A percentile compares a stretch with the other conserved stretches of the same genome.
Conservation (phyloP, 2,888 invertebrate genomes). For the Caenorhabditis wallacei region DNA sequence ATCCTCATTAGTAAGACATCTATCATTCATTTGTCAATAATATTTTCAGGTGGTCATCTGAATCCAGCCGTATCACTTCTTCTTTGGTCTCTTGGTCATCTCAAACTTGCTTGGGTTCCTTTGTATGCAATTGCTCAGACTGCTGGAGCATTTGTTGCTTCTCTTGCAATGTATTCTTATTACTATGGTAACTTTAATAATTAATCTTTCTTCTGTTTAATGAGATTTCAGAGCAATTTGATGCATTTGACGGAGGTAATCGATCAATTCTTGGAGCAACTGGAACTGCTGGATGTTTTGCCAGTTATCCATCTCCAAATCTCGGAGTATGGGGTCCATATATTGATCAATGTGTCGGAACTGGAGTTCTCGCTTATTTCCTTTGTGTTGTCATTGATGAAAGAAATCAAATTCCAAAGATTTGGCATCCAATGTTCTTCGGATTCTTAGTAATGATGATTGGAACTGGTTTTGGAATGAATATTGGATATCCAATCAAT, state of each 20-base stretch:
- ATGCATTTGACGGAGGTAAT: conserved; percentile 72
- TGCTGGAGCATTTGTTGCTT: conserved; percentile 75
- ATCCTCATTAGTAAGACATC: no score
- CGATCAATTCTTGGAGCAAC: conserved; percentile 67
- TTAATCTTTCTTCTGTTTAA: background rate
- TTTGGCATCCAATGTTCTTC: conserved; percentile 74
- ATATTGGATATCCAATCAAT: conserved; percentile 76
- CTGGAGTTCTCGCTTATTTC: conserved; percentile 77
- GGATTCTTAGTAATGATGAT: conserved; percentile 79
- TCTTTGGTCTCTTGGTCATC: conserved; percentile 72
- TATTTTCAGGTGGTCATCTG: conserved; percentile 72
- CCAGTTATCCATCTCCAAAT: conserved; percentile 74
- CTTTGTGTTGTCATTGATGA: conserved; percentile 76
- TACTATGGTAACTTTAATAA: conserved; percentile 67
- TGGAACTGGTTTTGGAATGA: conserved; percentile 79
- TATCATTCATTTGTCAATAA: no score
- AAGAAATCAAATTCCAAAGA: conserved; percentile 78
- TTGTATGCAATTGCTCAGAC: conserved; percentile 71
- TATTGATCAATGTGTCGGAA: conserved; percentile 80
- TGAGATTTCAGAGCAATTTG: conserved; percentile 72
- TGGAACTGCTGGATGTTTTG: conserved; percentile 76
- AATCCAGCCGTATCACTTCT: conserved; percentile 77
- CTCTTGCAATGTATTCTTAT: conserved; percentile 73
- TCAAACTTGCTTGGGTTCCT: conserved; percentile 70
- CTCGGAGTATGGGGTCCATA: conserved; percentile 71